Evolutionary conservation across 2,888 invertebrate genomes (phyloP).

Genomic region (Ophion slaviceki): DNA sequence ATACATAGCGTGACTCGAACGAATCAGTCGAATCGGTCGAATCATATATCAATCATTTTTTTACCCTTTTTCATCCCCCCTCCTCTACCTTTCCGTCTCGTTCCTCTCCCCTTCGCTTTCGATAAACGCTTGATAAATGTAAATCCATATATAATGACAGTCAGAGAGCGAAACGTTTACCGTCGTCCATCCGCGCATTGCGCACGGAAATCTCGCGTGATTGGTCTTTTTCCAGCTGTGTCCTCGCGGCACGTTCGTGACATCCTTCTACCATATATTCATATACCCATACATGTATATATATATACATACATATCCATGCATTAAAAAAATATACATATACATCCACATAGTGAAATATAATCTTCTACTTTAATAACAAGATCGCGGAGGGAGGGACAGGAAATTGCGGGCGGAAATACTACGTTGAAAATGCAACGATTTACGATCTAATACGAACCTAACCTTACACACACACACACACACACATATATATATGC

Average conservation of each 20-base stretch:
- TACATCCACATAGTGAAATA: not conserved
- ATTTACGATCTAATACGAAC: slow-evolving; percentile 18
- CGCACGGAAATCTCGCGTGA: slow-evolving; percentile 17
- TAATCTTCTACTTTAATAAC: slow-evolving; percentile 36
- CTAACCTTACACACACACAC: not conserved
- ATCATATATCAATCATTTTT: slow-evolving; percentile 52
- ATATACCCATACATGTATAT: slow-evolving; percentile 6
- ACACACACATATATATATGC: too few relatives aligned
- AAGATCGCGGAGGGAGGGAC: not conserved
- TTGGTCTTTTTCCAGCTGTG: slow-evolving; percentile 40
- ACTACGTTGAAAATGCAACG: slow-evolving; percentile 44
- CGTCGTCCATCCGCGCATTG: slow-evolving; percentile 1
- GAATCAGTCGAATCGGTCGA: slow-evolving; percentile 54
- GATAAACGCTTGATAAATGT: slow-evolving; percentile 56
- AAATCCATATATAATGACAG: slow-evolving; percentile 48
- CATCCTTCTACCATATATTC: slow-evolving; percentile 31
- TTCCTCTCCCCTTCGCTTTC: slow-evolving; percentile 33
- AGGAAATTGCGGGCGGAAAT: slow-evolving; percentile 1
- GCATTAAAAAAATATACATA: too few relatives aligned
- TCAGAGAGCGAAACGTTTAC: slow-evolving; percentile 22
- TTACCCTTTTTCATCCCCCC: not conserved
- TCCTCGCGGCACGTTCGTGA: slow-evolving; percentile 40
- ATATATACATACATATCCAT: not conserved
- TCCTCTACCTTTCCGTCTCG: not conserved
- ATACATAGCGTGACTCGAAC: slow-evolving; percentile 61